Conservation (phyloP, 2,797 vertebrate species). For the Sebastes reedi region DNA sequence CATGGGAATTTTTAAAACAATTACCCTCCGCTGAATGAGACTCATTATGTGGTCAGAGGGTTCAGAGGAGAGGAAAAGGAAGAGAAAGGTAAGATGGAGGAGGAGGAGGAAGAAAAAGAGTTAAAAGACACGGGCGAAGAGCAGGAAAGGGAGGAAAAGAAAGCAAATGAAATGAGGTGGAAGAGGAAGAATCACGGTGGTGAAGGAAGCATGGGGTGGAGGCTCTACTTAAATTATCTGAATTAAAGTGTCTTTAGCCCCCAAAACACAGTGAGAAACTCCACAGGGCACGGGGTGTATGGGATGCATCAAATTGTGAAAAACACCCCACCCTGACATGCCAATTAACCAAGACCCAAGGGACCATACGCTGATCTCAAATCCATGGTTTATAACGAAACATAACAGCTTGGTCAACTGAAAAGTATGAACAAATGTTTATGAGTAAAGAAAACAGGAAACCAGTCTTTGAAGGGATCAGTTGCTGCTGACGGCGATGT, state of each 20-base stretch:
- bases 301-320: constrained; percentile 48
- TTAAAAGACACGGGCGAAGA: background rate
- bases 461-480: constrained; percentile 25
- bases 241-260: constrained; percentile 32
- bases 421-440: constrained; percentile 37
- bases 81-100: constrained; percentile 46
- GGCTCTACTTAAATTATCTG: constrained; percentile 14
- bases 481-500: background rate
- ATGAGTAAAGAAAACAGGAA: constrained; percentile 35
- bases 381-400: constrained; percentile 27
- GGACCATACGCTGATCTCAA: constrained; percentile 9
- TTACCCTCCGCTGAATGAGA: constrained; percentile 67
- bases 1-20: constrained; percentile 78
- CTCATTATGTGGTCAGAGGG: constrained; percentile 74
- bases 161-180: background rate
- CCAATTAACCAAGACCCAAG: constrained; percentile 18
- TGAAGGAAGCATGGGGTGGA: background rate
- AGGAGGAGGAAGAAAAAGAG: background rate
- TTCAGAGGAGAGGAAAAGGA: constrained; percentile 67
- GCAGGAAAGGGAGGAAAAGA: background rate
- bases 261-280: constrained; percentile 20
- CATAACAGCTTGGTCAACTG: constrained; percentile 16
- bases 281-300: constrained; percentile 28
- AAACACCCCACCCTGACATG: constrained; percentile 46
- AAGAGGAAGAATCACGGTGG: constrained; percentile 1